Base-by-base conservation (phyloP, 2,888 invertebrate genomes). In the Sceliomorpha sp. region DNA sequence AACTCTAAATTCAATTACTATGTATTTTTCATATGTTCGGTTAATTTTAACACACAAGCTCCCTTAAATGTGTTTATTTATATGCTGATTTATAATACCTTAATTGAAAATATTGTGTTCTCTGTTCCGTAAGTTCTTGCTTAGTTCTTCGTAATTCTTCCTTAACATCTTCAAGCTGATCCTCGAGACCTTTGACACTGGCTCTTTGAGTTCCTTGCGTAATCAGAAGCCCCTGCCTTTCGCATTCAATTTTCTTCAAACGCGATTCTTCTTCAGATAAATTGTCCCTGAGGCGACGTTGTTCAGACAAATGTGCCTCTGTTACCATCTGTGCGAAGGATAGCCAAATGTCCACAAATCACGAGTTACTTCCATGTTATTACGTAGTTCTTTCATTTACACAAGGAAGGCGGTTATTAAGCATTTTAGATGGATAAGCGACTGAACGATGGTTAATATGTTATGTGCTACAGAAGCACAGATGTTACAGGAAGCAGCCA, bases 31-130 rank as follows among this genome's bases (percentile, higher is more conserved):
- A n/a, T n/a, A n/a, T n/a, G n/a, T n/a, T n/a, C n/a, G n/a, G n/a
- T n/a, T n/a, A n/a, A n/a, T n/a, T n/a, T n/a, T n/a, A n/a, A n/a
- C n/a, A n/a, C n/a, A n/a, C n/a, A n/a, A n/a, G n/a, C n/a, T n/a
- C n/a, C n/a, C n/a, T n/a, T n/a, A n/a, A n/a, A n/a, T n/a, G n/a
- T n/a, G n/a, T n/a, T n/a, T n/a, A n/a, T 14, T 36, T 1, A 1
- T n/a, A 36, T 7, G 13, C 5, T 20, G 2, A 5, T 20, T 20
- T 5, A 15, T 2, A 42, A 36, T 75, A 93, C 92, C 91, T 91
- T 10, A 93, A 81, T 81, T 92, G 92, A 39, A 84, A 89, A 62
- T 92, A 91, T 55, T 90, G 89, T 0, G 90, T 89, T 31, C 90
- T 89, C 32, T 91, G 89, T 20, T 90, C 89, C 12, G 89, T 88